Conservation (phyloP, 2,113 vertebrate genomes). For the Calyptomena viridis region DNA sequence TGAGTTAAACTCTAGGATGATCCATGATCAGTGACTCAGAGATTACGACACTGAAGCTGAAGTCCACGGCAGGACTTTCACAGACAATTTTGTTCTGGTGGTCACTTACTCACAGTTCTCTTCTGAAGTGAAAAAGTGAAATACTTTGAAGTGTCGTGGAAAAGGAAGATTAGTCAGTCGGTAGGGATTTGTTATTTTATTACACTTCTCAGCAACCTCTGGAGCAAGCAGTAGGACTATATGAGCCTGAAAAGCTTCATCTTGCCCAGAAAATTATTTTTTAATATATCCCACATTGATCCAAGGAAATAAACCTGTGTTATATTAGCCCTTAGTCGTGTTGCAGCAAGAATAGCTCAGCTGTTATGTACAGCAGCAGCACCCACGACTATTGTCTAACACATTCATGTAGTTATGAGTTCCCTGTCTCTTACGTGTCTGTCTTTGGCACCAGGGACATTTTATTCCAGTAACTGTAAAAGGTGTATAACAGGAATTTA, state of each 20-base stretch:
- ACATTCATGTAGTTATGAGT: not conserved
- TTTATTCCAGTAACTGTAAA: not conserved
- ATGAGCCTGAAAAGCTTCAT: not conserved
- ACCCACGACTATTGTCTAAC: not conserved
- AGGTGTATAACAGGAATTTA: not conserved
- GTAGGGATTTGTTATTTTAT: not conserved
- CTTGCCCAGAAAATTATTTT: slow-evolving; percentile 18
- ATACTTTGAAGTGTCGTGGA: slow-evolving; percentile 40
- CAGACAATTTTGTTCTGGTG: not conserved
- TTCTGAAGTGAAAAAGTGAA: slow-evolving; percentile 27
- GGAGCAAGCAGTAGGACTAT: not conserved
- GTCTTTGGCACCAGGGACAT: not conserved
- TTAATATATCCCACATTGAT: not conserved
- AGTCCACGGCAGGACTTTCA: not conserved
- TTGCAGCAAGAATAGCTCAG: not conserved
- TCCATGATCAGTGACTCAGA: not conserved
- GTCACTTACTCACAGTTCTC: not conserved
- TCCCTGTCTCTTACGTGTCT: not conserved
- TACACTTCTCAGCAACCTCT: not conserved
- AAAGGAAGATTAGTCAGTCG: slow-evolving; percentile 66
- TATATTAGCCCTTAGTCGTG: not conserved
- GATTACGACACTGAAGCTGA: not conserved
- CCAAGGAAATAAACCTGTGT: slow-evolving; percentile 10
- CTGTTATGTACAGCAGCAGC: not conserved
- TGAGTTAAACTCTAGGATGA: not conserved